Evolutionary conservation across 1,140 invertebrate species (phyloP).

Genomic region (Zaprionus lachaisei): DNA sequence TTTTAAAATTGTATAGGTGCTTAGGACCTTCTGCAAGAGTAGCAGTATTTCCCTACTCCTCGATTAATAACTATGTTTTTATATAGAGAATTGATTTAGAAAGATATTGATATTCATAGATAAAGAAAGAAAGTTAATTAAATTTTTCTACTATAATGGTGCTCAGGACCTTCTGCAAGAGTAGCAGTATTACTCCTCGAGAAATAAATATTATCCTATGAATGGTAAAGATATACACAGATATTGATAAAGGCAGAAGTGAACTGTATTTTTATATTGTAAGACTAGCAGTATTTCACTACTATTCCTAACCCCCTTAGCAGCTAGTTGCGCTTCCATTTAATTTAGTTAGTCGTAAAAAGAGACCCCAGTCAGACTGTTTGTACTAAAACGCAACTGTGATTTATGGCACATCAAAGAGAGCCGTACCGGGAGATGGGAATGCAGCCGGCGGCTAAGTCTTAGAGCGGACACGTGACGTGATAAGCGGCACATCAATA

Average conservation of each 20-base stretch:
- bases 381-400: slow-evolving; percentile 30
- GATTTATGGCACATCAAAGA: slow-evolving; percentile 50
- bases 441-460: not conserved
- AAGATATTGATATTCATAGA: no score
- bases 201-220: not conserved
- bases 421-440: slow-evolving; percentile 8
- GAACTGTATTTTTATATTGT: not conserved
- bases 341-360: slow-evolving; percentile 40
- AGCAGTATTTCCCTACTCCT: no score
- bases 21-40: rapidly evolving
- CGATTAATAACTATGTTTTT: no score
- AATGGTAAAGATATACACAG: not conserved
- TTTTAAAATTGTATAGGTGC: no score
- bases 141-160: not conserved
- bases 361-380: not conserved
- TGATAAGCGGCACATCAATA: slow-evolving; percentile 64
- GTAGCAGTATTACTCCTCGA: no score
- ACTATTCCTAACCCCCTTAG: not conserved
- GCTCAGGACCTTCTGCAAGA: not conserved
- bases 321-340: slow-evolving; percentile 7
- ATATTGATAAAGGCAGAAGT: not conserved
- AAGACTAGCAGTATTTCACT: not conserved
- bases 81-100: no score
- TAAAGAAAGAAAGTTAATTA: no score
- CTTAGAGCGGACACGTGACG: slow-evolving; percentile 44